phyloP scores from a whole-genome alignment of 2,113 vertebrate species.

The Xyliphius kryptos region DNA sequence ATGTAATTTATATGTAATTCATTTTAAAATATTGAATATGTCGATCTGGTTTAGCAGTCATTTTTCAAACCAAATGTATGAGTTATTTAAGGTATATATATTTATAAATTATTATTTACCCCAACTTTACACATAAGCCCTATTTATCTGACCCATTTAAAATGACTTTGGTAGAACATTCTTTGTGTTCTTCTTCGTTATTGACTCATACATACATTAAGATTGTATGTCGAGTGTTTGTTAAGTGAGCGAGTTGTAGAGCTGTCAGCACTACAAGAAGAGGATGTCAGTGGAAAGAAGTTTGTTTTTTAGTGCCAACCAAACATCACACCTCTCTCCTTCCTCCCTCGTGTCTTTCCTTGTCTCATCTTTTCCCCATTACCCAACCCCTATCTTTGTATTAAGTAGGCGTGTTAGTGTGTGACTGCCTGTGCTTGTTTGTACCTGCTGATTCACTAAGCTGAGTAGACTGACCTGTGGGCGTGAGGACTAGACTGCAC shows the following conservation, averaged over 20 bases:
- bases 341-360: not conserved
- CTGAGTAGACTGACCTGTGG: not conserved
- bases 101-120: too few species aligned
- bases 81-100: too few species aligned
- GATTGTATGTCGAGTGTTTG: slow-evolving; percentile 1
- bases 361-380: not conserved
- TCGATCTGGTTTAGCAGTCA: too few species aligned
- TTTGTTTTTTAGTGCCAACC: slow-evolving; percentile 8
- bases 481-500: not conserved
- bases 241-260: slow-evolving; percentile 23
- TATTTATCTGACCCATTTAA: too few species aligned
- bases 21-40: too few species aligned
- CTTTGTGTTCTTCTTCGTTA: slow-evolving; percentile 3
- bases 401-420: not conserved
- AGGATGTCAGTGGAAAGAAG: slow-evolving; percentile 24
- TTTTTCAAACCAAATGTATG: too few species aligned
- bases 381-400: not conserved
- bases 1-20: too few species aligned
- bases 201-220: not conserved
- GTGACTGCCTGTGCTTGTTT: not conserved
- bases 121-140: too few species aligned
- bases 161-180: not conserved
- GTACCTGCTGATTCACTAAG: not conserved
- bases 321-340: slow-evolving; percentile 16
- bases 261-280: slow-evolving; percentile 20